A percentile compares a stretch with the other conserved stretches of the same genome.
These are phyloP conservation scores for Aphidoletes aphidimyza DNA, from an alignment of 2,888 invertebrate species.

Conservation along the genomic window DNA sequence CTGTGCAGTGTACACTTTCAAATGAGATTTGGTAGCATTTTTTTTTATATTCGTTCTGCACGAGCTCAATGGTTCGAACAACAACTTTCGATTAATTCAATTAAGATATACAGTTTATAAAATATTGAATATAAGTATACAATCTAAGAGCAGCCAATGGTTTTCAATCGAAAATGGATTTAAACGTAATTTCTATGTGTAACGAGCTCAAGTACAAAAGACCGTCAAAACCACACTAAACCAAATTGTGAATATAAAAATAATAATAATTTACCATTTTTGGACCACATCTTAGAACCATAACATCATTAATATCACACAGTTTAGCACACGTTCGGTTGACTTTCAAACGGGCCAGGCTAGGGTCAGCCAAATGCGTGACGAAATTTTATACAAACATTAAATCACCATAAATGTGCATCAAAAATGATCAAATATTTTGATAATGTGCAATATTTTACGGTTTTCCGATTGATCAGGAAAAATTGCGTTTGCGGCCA, in stretches of 20 bases:
- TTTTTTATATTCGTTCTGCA: background rate
- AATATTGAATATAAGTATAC: background rate
- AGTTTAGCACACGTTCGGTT: background rate
- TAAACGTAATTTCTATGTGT: background rate
- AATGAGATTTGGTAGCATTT: background rate
- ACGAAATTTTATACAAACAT: background rate
- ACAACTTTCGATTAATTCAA: background rate
- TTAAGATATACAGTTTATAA: constrained; percentile 44
- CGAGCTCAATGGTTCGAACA: background rate
- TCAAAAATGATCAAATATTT: background rate
- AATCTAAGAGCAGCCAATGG: no score
- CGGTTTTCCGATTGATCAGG: background rate
- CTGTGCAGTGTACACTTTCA: constrained; percentile 14
- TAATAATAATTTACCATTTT: constrained; percentile 32
- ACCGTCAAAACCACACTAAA: no score
- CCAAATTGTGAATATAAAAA: background rate
- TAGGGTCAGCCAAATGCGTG: constrained; percentile 1
- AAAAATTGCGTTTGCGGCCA: background rate
- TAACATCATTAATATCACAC: background rate
- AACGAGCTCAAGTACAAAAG: no score
- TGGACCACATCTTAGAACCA: background rate
- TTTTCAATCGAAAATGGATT: background rate
- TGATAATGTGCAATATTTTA: background rate
- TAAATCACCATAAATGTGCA: constrained; percentile 7
- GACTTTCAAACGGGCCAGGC: background rate